Evolutionary conservation across 2,888 invertebrate species (phyloP), one percentile per base, ranked within the genome.

Genomic region (Chrysolina haemoptera): DNA sequence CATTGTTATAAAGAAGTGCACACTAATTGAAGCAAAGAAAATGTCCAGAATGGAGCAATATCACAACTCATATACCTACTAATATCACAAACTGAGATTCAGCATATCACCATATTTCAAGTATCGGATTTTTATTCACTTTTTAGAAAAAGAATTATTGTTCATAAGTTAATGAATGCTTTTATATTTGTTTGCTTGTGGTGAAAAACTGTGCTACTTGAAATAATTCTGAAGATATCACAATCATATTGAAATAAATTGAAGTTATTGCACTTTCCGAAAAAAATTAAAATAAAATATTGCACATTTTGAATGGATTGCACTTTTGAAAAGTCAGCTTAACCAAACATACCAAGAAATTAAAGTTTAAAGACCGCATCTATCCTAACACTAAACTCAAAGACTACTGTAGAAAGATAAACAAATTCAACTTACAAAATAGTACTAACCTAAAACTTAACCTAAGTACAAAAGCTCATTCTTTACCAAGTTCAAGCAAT

Each of bases 401-500:
- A 71, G 62, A 71, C 71, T 22, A n/a, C 43, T 67, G 14, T 53
- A 65, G 46, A 9, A 63, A 16, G 50, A 50, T 18, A 20, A 53
- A 27, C 43, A 66, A 66, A 66, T 1, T 46, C 22, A 65, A 48
- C 53, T 59, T 55, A 67, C 50, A 41, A 68, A 66, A n/a, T 63
- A 68, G 63, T 74, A 62, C 71, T 78, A 77, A 74, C 68, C 65
- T 73, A 71, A 70, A 76, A 70, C 20, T 69, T 20, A 22, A 20
- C 50, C 8, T 20, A 63, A 35, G 16, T 53, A 67, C 1, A 9
- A 27, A 67, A 53, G 18, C 27, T 53, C 14, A 66, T 69, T 74
- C 73, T 82, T 88, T 90, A 89, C 88, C 90, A 89, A 87, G 89
- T 84, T 91, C 91, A 69, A 89, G 88, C 68, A 90, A 88, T 86